Base-by-base conservation (phyloP, 2,113 vertebrate genomes). In the Lasiurus cinereus region DNA sequence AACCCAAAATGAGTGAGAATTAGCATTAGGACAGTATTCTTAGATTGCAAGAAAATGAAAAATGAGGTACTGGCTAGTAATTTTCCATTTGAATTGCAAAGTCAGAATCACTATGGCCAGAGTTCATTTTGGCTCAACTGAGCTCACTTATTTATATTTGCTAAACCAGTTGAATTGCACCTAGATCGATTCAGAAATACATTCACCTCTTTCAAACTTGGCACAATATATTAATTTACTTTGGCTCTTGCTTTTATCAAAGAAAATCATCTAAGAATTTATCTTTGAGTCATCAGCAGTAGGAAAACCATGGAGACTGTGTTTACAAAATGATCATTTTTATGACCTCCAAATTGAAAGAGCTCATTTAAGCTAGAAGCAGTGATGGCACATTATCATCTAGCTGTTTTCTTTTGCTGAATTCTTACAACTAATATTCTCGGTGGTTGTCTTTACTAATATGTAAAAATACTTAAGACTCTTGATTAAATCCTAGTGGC, bases 401-500 rank as follows among this genome's bases (percentile, higher is more conserved):
- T 95, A 96, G 88, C 90, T 96, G 95, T 46, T 97, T 97, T 97
- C 48, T 85, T 93, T 84, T 79, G 29, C 54, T 13, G 69, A 88
- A 89, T 48, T 94, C 62, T 96, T 67, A 92, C 29, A 92, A 80
- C 21, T 92, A 90, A 93, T 95, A 96, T 96, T 96, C 76, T 97
- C 92, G 95, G 77, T 87, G 80, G 90, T 91, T 84, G 27, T 78
- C 67, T 92, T 93, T 88, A 94, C 69, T 94, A 95, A 95, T 94
- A 96, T 95, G 48, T 24, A 96, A 96, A 97, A 96, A 80, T 96
- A 96, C 24, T 78, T 88, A 70, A 94, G 36, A 78, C 1, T 86
- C 48, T 95, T 96, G 92, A 98, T 98, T 98, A 97, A 82, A 97
- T 97, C 94, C 46, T 43, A 67, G 24, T 94, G 54, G 82, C 78